These are phyloP conservation scores for Hippocampus guttulatus DNA, from an alignment of 2,113 vertebrate species.

Conservation along the genomic window DNA sequence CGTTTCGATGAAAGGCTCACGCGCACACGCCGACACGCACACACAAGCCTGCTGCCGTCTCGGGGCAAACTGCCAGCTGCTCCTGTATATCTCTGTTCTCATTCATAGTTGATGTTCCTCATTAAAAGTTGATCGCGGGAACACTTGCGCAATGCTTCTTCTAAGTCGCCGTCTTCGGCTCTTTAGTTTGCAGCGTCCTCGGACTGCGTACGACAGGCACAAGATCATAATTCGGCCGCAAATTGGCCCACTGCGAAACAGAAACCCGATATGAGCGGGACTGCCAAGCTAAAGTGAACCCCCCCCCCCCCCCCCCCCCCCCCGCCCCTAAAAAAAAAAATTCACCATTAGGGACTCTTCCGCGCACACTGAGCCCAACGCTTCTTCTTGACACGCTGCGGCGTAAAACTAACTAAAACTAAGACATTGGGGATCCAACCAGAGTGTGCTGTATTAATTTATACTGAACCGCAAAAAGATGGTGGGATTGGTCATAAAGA, in stretches of 20 bases:
- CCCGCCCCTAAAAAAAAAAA: no score
- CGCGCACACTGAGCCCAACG: no score
- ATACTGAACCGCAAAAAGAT: no score
- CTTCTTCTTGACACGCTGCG: no score
- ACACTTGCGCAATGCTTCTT: constrained; percentile 49
- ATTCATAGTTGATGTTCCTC: constrained; percentile 61
- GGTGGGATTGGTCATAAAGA: neutral
- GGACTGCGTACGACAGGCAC: constrained; percentile 1
- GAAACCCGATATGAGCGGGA: neutral
- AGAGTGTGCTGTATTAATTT: no score
- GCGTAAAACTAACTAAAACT: no score
- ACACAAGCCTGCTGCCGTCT: constrained; percentile 33
- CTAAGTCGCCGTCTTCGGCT: constrained; percentile 31
- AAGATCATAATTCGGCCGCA: neutral
- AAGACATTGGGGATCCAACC: neutral
- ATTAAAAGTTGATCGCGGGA: constrained; percentile 64
- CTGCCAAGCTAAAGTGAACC: no score
- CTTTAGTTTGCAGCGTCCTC: constrained; percentile 33
- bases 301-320: no score
- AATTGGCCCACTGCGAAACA: constrained; percentile 11
- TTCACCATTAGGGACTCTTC: no score
- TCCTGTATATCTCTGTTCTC: constrained; percentile 48
- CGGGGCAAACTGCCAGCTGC: constrained; percentile 43
- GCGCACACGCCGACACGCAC: neutral
- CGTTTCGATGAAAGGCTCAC: neutral